Base-by-base conservation (phyloP, 2,113 vertebrate genomes). In the Astatotilapia flaviijosephi region DNA sequence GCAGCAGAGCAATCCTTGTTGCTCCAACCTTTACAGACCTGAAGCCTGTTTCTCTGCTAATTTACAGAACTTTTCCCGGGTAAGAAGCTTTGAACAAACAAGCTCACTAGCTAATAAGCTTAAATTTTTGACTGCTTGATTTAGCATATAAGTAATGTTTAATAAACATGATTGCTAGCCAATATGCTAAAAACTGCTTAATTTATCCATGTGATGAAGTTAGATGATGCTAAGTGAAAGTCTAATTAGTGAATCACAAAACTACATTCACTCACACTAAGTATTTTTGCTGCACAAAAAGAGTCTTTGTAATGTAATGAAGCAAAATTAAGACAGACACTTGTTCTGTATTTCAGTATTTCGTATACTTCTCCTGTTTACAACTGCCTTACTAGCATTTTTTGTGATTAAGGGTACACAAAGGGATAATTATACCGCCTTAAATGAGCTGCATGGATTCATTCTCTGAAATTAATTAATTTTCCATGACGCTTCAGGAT, bases 11-110 rank as follows among this genome's bases (percentile, higher is more conserved):
- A 31, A 11, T 77, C 0, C 15, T 49, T 28, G 14, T 19, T 75
- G 9, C 45, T 49, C 42, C 42, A 77, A n/a, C 4, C 42, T 31
- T 19, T 49, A 19, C 15, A 77, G 70, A 28, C 45, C 15, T 49
- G 70, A 47, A 28, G 42, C 14, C 23, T 17, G 14, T 28, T 28
- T 47, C 42, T 28, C 21, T 19, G 8, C 23, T 47, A 28, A 28
- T 28, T 9, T 5, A 12, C 40, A 28, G 2, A 17, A 28, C 68
- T 5, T 75, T 75, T 17, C 37, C 37, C 2, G 0, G 5, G 21
- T 73, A 47, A 28, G 21, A 17, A 75, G 21, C 6, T 75, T 75
- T 47, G 5, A 28, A 75, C 23, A 47, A 75, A 75, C 6, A 13
- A 28, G 68, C 14, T 47, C 1, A 6, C 14, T 75, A 47, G 6